phyloP scores from a whole-genome alignment of 2,113 vertebrate species.

The Tamias sibiricus region DNA sequence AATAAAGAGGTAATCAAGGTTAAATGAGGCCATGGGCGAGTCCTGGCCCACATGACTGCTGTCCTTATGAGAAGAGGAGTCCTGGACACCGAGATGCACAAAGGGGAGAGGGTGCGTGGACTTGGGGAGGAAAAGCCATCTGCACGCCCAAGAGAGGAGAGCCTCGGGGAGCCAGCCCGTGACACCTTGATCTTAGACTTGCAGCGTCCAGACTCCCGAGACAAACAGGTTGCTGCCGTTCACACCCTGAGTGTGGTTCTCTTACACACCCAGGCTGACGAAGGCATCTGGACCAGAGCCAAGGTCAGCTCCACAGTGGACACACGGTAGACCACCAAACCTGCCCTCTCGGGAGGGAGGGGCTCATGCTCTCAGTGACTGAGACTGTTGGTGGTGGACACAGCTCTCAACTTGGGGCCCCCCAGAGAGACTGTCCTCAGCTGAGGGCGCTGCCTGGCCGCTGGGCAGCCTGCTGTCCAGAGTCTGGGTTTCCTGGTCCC shows the following conservation, averaged over 20 bases:
- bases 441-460: background rate
- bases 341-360: accelerated
- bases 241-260: accelerated
- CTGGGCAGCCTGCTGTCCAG: background rate
- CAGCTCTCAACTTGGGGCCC: no score
- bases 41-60: accelerated
- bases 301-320: background rate
- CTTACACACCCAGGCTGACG: background rate
- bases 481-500: background rate
- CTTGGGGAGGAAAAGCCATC: accelerated
- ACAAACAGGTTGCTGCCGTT: background rate
- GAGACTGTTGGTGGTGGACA: background rate
- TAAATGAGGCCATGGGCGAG: background rate
- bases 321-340: accelerated
- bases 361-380: accelerated
- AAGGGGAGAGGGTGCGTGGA: accelerated
- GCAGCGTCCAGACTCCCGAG: background rate
- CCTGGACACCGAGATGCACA: no score
- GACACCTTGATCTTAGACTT: background rate
- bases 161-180: background rate
- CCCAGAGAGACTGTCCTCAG: accelerated
- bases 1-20: background rate
- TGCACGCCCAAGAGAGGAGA: background rate
- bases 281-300: background rate
- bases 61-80: background rate